Percentiles rank a stretch among this genome's conserved stretches.
phyloP scores from a whole-genome alignment of 2,888 invertebrate genomes.

The Agrotis exclamationis region DNA sequence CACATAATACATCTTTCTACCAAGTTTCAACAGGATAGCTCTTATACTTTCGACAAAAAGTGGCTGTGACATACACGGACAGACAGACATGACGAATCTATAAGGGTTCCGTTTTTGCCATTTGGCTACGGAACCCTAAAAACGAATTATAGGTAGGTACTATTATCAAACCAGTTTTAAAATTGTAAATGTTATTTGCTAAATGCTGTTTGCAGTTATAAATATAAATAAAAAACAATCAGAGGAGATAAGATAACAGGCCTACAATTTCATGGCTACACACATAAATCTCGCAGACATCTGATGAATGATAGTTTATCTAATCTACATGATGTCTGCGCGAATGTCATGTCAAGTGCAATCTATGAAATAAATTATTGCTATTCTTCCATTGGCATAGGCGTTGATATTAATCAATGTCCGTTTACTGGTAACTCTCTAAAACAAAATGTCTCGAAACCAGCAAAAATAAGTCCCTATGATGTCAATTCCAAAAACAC shows the following conservation, averaged over 20 bases:
- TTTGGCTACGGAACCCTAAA: background rate
- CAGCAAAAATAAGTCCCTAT: too few species aligned
- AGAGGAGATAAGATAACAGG: slow-evolving; percentile 39
- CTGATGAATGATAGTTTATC: slow-evolving; percentile 47
- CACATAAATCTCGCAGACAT: slow-evolving; percentile 44
- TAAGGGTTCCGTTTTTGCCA: too few species aligned
- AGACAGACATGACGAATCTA: too few species aligned
- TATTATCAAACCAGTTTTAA: background rate
- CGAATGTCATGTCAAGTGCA: slow-evolving; percentile 51
- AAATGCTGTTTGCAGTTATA: slow-evolving; percentile 19
- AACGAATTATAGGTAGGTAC: background rate
- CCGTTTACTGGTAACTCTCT: too few species aligned
- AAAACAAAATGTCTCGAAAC: background rate
- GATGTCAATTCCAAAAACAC: too few species aligned
- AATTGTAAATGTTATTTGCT: background rate
- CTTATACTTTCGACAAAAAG: too few species aligned
- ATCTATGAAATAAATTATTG: background rate
- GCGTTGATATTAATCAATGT: background rate
- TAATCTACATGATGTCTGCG: slow-evolving; percentile 33
- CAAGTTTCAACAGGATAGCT: too few species aligned
- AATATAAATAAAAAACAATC: slow-evolving; percentile 31
- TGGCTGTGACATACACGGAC: too few species aligned
- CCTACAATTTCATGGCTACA: slow-evolving; percentile 26
- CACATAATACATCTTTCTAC: too few species aligned
- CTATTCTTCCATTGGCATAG: background rate